Conservation (phyloP, 2,888 invertebrate genomes). For the Melipona bicolor region DNA sequence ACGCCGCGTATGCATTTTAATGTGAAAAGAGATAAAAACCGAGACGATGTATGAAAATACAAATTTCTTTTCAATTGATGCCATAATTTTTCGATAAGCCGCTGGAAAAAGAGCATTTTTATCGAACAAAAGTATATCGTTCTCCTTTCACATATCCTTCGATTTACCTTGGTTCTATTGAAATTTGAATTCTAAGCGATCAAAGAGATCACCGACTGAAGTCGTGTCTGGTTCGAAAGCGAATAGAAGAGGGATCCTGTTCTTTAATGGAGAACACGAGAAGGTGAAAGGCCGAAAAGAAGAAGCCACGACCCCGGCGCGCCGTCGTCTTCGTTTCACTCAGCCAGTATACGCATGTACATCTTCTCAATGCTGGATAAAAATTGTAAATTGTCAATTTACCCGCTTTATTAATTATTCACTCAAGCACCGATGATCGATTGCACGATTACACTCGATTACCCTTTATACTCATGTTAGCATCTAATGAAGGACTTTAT, state of each 20-base stretch:
- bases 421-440: conserved; percentile 17
- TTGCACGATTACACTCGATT: conserved; percentile 8
- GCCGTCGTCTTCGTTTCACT: background rate
- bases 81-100: conserved; percentile 32
- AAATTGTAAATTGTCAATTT: conserved; percentile 43
- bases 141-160: conserved; percentile 21
- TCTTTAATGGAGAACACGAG: conserved; percentile 46
- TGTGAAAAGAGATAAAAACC: background rate
- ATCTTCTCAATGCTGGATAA: conserved; percentile 5
- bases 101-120: conserved; percentile 2
- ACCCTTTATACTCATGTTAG: background rate
- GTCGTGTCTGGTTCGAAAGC: conserved; percentile 22
- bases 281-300: conserved; percentile 30
- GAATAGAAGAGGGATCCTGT: conserved; percentile 46
- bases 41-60: background rate
- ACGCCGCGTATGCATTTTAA: too few relatives aligned
- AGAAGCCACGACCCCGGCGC: conserved; percentile 18
- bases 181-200: conserved; percentile 55
- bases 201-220: conserved; percentile 50
- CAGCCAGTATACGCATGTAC: background rate
- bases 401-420: conserved; percentile 43
- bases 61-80: conserved; percentile 10
- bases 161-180: conserved; percentile 46
- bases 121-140: conserved; percentile 20
- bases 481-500: conserved; percentile 1